phyloP scores from a whole-genome alignment of 2,888 invertebrate species.

The Rhorus exstirpatorius region DNA sequence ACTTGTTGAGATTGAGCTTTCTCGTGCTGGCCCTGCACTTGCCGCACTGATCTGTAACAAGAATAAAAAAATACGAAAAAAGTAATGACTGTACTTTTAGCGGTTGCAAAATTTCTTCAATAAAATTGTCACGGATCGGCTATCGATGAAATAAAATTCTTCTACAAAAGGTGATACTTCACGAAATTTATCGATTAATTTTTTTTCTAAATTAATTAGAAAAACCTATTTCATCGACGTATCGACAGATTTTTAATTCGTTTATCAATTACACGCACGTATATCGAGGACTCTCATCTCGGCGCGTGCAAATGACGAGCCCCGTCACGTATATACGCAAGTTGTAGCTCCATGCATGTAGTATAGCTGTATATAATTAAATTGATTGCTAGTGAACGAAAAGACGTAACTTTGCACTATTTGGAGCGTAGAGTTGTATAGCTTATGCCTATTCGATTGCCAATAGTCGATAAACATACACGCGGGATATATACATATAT shows the following conservation, averaged over 20 bases:
- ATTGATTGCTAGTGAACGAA: slow-evolving; percentile 9
- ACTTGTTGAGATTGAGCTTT: slow-evolving; percentile 97
- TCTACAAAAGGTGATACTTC: not conserved
- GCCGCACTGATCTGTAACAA: slow-evolving; percentile 92
- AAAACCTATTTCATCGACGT: not conserved
- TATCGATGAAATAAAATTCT: not conserved
- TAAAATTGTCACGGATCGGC: not conserved
- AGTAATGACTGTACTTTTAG: no score
- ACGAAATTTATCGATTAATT: not conserved
- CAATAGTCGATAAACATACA: not conserved
- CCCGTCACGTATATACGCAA: slow-evolving; percentile 20
- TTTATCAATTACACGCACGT: slow-evolving; percentile 24
- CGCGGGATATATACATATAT: not conserved
- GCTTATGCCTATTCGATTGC: not conserved
- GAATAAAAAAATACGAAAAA: slow-evolving; percentile 32
- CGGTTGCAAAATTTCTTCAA: no score
- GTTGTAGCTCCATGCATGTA: slow-evolving; percentile 7
- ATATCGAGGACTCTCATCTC: slow-evolving; percentile 8
- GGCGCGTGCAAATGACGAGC: slow-evolving; percentile 41
- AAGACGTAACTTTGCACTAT: not conserved
- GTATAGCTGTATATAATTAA: slow-evolving; percentile 10
- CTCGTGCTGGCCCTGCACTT: slow-evolving; percentile 96
- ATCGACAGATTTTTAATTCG: not conserved
- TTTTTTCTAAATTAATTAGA: not conserved
- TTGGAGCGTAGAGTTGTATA: not conserved